Conservation (phyloP, 2,113 vertebrate genomes). For the Lycaon pictus region DNA sequence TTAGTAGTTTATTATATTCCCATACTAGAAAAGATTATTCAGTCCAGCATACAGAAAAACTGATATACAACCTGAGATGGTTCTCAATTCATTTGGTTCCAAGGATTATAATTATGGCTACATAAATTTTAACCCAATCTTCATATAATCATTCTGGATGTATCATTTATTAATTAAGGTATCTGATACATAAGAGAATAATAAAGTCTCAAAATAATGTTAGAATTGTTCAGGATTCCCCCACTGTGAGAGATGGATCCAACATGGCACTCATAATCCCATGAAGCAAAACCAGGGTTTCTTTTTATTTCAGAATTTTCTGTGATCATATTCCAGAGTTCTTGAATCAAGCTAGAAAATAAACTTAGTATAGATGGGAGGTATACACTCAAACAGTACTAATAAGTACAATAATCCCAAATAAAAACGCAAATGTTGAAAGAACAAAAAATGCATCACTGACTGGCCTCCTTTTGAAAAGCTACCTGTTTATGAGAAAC, state of each 20-base stretch:
- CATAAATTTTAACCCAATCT: neutral
- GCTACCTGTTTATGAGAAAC: neutral
- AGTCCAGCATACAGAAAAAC: neutral
- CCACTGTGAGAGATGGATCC: neutral
- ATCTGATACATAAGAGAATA: neutral
- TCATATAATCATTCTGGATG: neutral
- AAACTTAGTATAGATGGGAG: neutral
- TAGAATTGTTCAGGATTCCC: neutral
- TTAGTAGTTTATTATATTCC: neutral
- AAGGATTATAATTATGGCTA: neutral
- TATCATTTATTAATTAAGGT: neutral
- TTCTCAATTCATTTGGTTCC: neutral
- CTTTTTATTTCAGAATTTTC: neutral
- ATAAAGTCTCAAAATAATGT: neutral
- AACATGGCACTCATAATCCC: neutral
- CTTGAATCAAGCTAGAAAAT: constrained; percentile 13
- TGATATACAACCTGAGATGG: neutral
- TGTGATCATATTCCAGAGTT: neutral
- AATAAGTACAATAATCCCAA: neutral
- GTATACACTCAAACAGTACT: neutral
- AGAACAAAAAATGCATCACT: neutral
- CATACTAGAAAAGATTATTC: neutral
- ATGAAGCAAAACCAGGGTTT: neutral
- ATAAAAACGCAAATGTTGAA: neutral
- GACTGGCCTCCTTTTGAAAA: neutral